Evolutionary conservation across 2,113 vertebrate genomes (phyloP).

Genomic region (Chloebia gouldiae): DNA sequence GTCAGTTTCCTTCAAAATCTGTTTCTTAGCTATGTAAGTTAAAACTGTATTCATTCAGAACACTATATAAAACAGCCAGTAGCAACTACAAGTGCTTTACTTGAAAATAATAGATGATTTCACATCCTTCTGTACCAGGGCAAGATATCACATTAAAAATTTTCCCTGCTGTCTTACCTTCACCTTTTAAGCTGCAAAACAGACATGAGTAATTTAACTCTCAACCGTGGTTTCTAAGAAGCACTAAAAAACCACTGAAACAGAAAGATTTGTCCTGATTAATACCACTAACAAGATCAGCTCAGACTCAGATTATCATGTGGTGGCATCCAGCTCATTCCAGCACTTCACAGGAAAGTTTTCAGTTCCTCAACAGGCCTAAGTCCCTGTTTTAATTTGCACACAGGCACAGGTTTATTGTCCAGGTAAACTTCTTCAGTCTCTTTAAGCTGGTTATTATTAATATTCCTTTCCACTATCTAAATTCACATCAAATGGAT

Average conservation of each 20-base stretch:
- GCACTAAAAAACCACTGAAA: neutral
- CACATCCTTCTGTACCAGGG: neutral
- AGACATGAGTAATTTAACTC: constrained; percentile 21
- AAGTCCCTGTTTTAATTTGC: neutral
- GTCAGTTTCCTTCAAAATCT: neutral
- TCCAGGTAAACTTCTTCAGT: neutral
- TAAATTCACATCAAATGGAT: constrained; percentile 21
- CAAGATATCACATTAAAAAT: neutral
- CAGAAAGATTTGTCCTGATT: neutral
- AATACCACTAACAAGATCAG: neutral
- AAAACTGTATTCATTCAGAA: neutral
- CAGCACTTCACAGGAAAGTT: neutral
- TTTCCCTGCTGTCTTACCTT: neutral
- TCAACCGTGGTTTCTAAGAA: neutral
- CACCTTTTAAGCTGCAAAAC: neutral
- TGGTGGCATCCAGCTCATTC: neutral
- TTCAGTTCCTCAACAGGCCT: neutral
- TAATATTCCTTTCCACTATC: neutral
- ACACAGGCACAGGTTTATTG: neutral
- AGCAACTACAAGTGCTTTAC: neutral
- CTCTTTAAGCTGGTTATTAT: neutral
- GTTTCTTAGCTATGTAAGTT: neutral
- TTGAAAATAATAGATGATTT: neutral
- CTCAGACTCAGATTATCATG: neutral
- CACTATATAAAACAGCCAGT: neutral